Evolutionary conservation across 1,140 invertebrate species (phyloP), one percentile per base, ranked within the genome.

Genomic region (Drosophila serrata): DNA sequence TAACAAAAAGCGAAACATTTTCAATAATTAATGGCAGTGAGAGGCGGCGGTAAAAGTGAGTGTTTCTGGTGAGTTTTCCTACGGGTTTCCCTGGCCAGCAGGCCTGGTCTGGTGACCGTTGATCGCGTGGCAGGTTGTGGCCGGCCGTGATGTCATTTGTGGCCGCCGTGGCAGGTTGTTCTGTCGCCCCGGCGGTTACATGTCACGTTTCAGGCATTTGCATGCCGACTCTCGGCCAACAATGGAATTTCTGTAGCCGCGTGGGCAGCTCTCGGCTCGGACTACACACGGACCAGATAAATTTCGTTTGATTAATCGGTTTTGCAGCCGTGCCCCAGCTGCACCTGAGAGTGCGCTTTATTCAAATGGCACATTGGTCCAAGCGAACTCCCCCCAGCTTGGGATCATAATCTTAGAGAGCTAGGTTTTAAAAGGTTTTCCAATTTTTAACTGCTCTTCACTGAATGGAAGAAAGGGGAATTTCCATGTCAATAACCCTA

Each of bases 121-220:
- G 72, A 65, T 65, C 74, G 55, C 22, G 49, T 77, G 63, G 55
- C 64, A 69, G 63, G 43, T 27, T 42, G 42, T 69, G 57, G 55
- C 51, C 57, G 63, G 42, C 33, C 58, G 19, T 76, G 75, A 56
- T 75, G 70, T 75, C 59, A 64, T 75, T 75, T 69, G 60, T 22
- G 72, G 72, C 46, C 33, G 64, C 56, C 40, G 56, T 79, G 64
- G 48, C 59, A 73, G 37, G 37, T 61, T 45, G 45, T 12, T 31
- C 37, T 61, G 35, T 75, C 29, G 35, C 61, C 61, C 56, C 45
- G 49, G 77, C 63, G 53, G 76, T 77, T 65, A 79, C 75, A 70
- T 88, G 82, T 87, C 82, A 87, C 82, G 82, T 87, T 87, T 87
- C 57, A 79, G 80, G 53, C 72, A 87, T 87, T 87, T 87, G 84